phyloP scores from a whole-genome alignment of 2,888 invertebrate genomes.

The Phortica okadai region DNA sequence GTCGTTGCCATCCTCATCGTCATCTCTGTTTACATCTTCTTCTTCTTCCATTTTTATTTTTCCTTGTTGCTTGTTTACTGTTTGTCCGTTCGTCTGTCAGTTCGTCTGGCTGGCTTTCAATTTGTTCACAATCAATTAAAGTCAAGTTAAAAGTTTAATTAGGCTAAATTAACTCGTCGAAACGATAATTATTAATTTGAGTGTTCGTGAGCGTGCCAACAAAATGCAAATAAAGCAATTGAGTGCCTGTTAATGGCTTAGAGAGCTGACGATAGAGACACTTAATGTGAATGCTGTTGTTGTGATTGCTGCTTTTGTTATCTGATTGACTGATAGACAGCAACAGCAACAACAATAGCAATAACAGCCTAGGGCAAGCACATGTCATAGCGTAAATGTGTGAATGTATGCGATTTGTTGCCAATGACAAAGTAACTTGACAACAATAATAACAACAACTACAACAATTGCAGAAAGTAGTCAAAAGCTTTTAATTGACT shows the following conservation, averaged over 20 bases:
- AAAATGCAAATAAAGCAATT: not conserved
- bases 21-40: slow-evolving; percentile 2
- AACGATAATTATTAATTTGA: slow-evolving; percentile 20
- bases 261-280: not conserved
- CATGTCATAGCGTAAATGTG: not conserved
- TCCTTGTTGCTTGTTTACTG: not conserved
- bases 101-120: slow-evolving; percentile 48
- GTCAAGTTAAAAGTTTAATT: slow-evolving; percentile 68
- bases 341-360: slow-evolving; percentile 26
- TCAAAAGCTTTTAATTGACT: slow-evolving; percentile 27
- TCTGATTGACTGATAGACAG: slow-evolving; percentile 13
- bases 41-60: not conserved
- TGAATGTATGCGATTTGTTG: not conserved
- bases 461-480: slow-evolving; percentile 9
- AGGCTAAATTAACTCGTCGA: slow-evolving; percentile 55
- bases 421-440: slow-evolving; percentile 40
- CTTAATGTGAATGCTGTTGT: not conserved
- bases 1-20: not conserved
- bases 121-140: slow-evolving; percentile 70
- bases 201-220: not conserved
- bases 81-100: not conserved
- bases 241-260: not conserved
- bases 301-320: not conserved
- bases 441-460: slow-evolving; percentile 36
- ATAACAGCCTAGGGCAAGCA: slow-evolving; percentile 11